These are phyloP conservation scores for Dasypolia templi DNA, from an alignment of 2,888 invertebrate genomes.

Conservation along the genomic window DNA sequence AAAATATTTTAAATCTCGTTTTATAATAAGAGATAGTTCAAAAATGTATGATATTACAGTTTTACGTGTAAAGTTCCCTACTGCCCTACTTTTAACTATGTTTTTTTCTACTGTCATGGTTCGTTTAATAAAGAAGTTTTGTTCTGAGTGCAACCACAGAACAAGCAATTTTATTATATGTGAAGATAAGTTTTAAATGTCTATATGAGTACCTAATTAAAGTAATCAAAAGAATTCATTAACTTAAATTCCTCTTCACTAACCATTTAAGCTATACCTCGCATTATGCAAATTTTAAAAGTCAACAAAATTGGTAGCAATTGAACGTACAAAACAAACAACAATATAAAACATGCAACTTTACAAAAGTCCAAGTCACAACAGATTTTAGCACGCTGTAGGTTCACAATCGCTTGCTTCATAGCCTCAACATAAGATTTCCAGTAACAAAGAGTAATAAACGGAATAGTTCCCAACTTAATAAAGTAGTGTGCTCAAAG, in stretches of 20 bases:
- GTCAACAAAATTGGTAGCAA: background rate
- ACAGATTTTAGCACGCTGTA: background rate
- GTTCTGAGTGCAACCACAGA: background rate
- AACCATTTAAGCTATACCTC: background rate
- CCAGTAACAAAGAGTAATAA: slow-evolving; percentile 46
- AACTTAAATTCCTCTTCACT: background rate
- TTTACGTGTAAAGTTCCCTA: too few relatives aligned
- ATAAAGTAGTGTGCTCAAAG: slow-evolving; percentile 34
- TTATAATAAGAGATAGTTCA: too few relatives aligned
- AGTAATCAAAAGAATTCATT: background rate
- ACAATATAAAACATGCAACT: background rate
- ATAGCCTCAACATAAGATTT: slow-evolving; percentile 30
- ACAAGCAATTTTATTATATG: background rate
- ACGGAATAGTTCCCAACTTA: slow-evolving; percentile 51
- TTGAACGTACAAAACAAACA: background rate
- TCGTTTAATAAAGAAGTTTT: background rate
- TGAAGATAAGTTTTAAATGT: background rate
- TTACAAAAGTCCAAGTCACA: background rate
- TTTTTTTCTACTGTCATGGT: background rate
- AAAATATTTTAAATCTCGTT: too few relatives aligned
- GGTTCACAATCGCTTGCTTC: slow-evolving; percentile 26
- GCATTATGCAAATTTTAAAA: background rate
- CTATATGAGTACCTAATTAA: background rate
- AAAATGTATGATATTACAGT: too few relatives aligned
- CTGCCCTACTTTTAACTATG: too few relatives aligned